Base-by-base conservation (phyloP, 2,797 vertebrate genomes). In the Helarctos malayanus region DNA sequence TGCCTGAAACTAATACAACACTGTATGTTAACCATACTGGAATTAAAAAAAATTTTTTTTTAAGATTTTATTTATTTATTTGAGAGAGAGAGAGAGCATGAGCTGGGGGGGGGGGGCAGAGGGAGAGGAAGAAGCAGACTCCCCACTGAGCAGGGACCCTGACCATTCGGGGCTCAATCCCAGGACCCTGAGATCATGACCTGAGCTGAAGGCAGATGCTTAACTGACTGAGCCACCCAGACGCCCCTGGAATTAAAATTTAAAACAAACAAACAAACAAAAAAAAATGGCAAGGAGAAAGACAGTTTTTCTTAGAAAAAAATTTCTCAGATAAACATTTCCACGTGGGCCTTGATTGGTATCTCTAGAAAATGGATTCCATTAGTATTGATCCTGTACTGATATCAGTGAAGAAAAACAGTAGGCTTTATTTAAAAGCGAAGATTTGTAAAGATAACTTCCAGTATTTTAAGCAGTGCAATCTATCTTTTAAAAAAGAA, bases 381-480 rank as follows among this genome's bases (percentile, higher is more conserved):
- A 69, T 27, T 79, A 75, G 14, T 75, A 88, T 15, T 68, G 76
- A 79, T 73, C 54, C 38, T n/a, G 4, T 89, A 49, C 84, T 78
- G 90, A 27, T 47, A 82, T n/a, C 18, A 32, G 27, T 38, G 54
- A 91, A 29, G 69, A 80, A 91, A 94, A 86, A 52, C 14, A 86
- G 5, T 11, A 23, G 10, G 16, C 79, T 86, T 91, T 59, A 45
- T 59, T 80, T 91, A 88, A 82, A 92, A 88, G 76, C 49, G 45
- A 89, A 78, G n/a, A 89, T 79, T 71, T 52, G 27, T 84, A 84
- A 89, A 84, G 65, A 59, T 59, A 76, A 76, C 57, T 82, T 81
- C 49, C 11, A 85, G 49, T 79, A 96, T 79, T 88, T 78, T 49
- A 78, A 89, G 41, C 41, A 61, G 29, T 13, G 69, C 54, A 69